phyloP scores from a whole-genome alignment of 2,888 invertebrate species.

The Pelosia muscerda region DNA sequence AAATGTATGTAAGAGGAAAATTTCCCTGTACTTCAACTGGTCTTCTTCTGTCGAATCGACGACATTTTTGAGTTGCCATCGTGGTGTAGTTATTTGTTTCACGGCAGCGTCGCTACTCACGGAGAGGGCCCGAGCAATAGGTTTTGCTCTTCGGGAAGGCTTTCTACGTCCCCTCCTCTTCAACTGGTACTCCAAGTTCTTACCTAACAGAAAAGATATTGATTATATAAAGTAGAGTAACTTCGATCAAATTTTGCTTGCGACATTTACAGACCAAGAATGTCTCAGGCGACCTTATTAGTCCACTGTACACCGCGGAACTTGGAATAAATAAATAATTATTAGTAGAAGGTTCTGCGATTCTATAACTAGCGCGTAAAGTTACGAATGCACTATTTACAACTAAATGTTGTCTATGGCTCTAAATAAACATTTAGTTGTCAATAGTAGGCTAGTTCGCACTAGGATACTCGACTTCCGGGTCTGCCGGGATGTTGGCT shows the following conservation, averaged over 20 bases:
- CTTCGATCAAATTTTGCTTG: neutral
- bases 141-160: no score
- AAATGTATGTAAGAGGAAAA: no score
- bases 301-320: slow-evolving; percentile 5
- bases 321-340: slow-evolving; percentile 11
- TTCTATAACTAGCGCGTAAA: slow-evolving; percentile 1
- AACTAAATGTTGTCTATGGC: neutral
- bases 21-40: no score
- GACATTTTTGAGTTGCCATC: no score
- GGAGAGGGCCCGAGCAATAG: no score
- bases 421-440: no score
- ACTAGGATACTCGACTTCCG: no score
- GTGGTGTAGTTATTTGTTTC: no score
- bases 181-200: neutral
- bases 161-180: neutral
- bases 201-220: neutral
- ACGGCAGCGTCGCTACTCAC: no score
- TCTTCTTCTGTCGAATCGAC: no score
- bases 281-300: slow-evolving; percentile 1
- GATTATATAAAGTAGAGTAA: neutral
- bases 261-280: slow-evolving; percentile 2
- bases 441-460: no score
- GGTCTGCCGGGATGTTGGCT: no score
- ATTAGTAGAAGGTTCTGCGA: neutral
- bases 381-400: neutral